A percentile compares a stretch with the other conserved stretches of the same genome.
phyloP scores from a whole-genome alignment of 2,797 vertebrate species.

The Megalops cyprinoides region DNA sequence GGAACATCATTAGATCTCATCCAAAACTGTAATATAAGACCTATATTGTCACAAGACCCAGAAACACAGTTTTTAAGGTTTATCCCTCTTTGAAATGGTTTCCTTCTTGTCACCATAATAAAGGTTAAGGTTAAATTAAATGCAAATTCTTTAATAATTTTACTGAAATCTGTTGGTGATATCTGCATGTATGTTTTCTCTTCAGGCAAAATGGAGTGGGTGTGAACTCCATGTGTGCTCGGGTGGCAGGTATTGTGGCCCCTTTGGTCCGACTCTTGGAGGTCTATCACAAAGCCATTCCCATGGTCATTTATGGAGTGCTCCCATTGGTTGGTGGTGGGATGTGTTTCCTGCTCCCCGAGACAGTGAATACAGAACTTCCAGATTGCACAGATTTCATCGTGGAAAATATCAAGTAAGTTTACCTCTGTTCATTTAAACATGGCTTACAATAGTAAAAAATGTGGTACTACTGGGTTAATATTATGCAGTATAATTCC shows the following conservation, averaged over 20 bases:
- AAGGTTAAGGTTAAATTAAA: not conserved
- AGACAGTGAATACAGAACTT: conserved; percentile 75
- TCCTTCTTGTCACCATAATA: not conserved
- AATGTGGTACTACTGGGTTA: too few species aligned
- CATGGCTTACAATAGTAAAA: too few species aligned
- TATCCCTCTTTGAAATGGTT: not conserved
- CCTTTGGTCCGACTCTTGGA: conserved; percentile 79
- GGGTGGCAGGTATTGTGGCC: conserved; percentile 78
- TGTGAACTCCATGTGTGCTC: conserved; percentile 74
- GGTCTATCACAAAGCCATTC: conserved; percentile 69
- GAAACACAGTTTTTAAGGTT: not conserved
- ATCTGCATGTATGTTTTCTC: not conserved
- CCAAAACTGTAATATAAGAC: not conserved
- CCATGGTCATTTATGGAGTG: conserved; percentile 78
- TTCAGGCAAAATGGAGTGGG: conserved; percentile 82
- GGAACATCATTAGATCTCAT: not conserved
- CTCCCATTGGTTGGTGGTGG: conserved; percentile 63
- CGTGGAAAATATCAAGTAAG: conserved; percentile 53
- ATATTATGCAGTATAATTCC: too few species aligned
- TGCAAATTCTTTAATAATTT: not conserved
- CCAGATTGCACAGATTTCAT: conserved; percentile 63
- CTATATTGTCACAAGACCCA: not conserved
- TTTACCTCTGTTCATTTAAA: conserved; percentile 2
- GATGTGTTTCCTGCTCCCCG: conserved; percentile 79
- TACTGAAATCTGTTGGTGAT: not conserved